phyloP scores from a whole-genome alignment of 2,113 vertebrate species.

The Cygnus atratus region DNA sequence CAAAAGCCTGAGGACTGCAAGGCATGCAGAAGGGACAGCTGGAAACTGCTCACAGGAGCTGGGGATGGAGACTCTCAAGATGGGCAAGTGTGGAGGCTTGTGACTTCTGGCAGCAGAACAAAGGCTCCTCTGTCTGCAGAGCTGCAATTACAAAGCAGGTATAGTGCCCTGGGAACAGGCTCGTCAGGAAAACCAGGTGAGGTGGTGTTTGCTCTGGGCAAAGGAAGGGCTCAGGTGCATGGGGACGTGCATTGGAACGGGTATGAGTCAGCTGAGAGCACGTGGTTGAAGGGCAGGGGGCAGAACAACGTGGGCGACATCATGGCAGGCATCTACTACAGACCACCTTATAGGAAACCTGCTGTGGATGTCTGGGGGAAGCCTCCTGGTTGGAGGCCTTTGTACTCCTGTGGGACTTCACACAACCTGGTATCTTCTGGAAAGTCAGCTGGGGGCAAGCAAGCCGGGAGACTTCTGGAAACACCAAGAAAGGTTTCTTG shows the following conservation, averaged over 20 bases:
- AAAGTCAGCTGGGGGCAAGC: not conserved
- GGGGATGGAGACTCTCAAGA: not conserved
- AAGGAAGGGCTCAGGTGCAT: not conserved
- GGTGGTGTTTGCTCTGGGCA: not conserved
- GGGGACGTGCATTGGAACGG: not conserved
- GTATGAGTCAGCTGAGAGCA: not conserved
- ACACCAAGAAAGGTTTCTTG: not conserved
- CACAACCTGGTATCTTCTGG: no score
- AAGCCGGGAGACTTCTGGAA: not conserved
- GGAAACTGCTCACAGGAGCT: not conserved
- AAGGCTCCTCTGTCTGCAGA: not conserved
- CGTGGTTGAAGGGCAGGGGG: not conserved
- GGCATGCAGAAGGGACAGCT: not conserved
- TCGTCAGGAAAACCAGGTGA: not conserved
- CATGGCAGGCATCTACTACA: not conserved
- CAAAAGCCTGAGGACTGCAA: not conserved
- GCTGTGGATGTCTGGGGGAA: not conserved
- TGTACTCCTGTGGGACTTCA: not conserved
- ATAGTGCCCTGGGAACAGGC: not conserved
- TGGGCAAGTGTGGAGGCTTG: not conserved
- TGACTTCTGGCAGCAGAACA: not conserved
- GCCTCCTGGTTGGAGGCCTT: not conserved
- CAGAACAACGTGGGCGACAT: rapidly evolving
- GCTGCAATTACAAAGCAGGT: not conserved
- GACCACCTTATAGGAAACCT: rapidly evolving